These are phyloP conservation scores for Didymodactylos carnosus DNA, from an alignment of 2,888 invertebrate species.

Conservation along the genomic window DNA sequence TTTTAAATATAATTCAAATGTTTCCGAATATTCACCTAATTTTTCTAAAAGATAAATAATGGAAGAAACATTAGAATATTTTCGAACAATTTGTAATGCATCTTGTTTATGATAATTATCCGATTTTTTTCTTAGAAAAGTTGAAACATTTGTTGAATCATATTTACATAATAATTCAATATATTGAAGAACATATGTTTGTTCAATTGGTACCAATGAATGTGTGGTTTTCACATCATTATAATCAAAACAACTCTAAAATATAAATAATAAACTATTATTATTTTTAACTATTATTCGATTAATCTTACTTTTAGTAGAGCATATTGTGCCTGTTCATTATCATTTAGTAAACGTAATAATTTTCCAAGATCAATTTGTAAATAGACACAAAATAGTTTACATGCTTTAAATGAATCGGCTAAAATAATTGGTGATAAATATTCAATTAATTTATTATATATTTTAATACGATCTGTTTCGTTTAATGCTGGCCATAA, in stretches of 20 bases:
- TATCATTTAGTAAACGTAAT: not conserved
- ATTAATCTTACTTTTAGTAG: not conserved
- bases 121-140: not conserved
- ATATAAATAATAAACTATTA: not conserved
- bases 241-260: not conserved
- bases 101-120: not conserved
- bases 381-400: not conserved
- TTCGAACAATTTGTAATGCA: not conserved
- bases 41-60: not conserved
- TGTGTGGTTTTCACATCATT: not conserved
- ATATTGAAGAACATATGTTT: not conserved
- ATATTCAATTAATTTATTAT: not conserved
- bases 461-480: not conserved
- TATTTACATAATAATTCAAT: not conserved
- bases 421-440: not conserved
- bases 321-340: not conserved
- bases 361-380: slow-evolving; percentile 1
- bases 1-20: not conserved
- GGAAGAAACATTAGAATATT: not conserved
- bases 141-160: not conserved
- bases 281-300: not conserved
- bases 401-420: not conserved
- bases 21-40: not conserved
- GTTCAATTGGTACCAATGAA: not conserved
- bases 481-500: not conserved